A percentile compares a stretch with the other conserved stretches of the same genome.
Conservation (phyloP, 2,113 vertebrate species). For the Caretta caretta region DNA sequence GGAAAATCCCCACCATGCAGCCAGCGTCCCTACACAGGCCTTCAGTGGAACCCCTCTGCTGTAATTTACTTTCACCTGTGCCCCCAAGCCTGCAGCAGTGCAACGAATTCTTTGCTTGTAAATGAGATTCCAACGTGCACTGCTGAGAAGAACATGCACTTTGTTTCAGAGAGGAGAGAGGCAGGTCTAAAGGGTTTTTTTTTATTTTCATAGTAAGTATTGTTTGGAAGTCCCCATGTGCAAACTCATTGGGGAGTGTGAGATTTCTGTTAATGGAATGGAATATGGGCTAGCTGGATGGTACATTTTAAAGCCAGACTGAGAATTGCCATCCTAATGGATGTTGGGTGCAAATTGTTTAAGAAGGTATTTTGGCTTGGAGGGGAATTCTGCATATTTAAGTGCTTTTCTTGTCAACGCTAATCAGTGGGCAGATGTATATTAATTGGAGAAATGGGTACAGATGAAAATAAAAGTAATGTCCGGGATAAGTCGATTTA, state of each 20-base stretch:
- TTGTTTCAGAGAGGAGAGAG: neutral
- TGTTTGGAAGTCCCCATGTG: neutral
- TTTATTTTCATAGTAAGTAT: neutral
- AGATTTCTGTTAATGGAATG: neutral
- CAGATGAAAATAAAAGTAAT: neutral
- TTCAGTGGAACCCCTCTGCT: neutral
- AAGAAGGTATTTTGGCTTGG: neutral
- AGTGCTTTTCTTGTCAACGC: neutral
- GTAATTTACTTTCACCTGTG: neutral
- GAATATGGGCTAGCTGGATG: neutral
- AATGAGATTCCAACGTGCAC: neutral
- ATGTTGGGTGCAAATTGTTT: neutral
- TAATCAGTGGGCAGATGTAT: neutral
- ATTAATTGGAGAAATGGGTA: neutral
- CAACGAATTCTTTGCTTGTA: neutral
- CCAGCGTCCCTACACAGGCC: neutral
- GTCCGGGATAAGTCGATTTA: neutral
- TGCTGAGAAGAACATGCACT: neutral
- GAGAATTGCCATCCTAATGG: neutral
- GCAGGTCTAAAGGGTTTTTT: neutral
- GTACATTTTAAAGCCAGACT: neutral
- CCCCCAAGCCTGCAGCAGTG: neutral
- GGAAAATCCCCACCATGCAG: neutral
- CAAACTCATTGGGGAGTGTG: neutral
- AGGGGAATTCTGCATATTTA: neutral